phyloP scores from a whole-genome alignment of 2,888 invertebrate genomes.

The Catonia carolina region DNA sequence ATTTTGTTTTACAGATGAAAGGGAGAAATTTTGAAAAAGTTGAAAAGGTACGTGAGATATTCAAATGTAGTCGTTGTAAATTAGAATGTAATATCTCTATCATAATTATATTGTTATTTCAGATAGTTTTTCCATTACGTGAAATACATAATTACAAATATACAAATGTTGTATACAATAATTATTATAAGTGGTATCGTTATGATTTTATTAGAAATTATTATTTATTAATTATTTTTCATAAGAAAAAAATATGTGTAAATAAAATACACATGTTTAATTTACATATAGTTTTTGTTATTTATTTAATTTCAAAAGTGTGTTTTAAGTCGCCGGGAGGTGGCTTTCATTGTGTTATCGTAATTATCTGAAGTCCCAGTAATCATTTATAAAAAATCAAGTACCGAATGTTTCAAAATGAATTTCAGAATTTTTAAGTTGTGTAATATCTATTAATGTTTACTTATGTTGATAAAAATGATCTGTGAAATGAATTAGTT shows the following conservation, averaged over 20 bases:
- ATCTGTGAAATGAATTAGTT: no score
- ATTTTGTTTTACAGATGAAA: slow-evolving; percentile 90
- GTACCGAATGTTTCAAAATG: no score
- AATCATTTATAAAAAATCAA: no score
- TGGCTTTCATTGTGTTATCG: slow-evolving; percentile 38
- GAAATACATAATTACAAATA: no score
- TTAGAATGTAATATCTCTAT: slow-evolving; percentile 37
- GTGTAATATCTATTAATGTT: no score
- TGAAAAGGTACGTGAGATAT: slow-evolving; percentile 77
- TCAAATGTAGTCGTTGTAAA: slow-evolving; percentile 17
- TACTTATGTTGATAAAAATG: no score
- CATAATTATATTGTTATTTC: no score
- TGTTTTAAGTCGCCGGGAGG: slow-evolving; percentile 44
- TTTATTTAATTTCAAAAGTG: slow-evolving; percentile 37
- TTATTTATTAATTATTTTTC: slow-evolving; percentile 35
- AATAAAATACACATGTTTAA: slow-evolving; percentile 24
- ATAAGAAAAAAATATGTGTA: slow-evolving; percentile 28
- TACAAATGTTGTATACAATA: no score
- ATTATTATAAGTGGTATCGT: slow-evolving; percentile 31
- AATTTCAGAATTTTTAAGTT: no score
- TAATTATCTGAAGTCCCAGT: no score
- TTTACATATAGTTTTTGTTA: slow-evolving; percentile 30
- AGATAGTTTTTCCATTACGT: no score
- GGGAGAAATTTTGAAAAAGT: slow-evolving; percentile 96
- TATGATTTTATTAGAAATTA: slow-evolving; percentile 35